phyloP scores from a whole-genome alignment of 2,113 vertebrate species.

The Mesoclemmys tuberculata region DNA sequence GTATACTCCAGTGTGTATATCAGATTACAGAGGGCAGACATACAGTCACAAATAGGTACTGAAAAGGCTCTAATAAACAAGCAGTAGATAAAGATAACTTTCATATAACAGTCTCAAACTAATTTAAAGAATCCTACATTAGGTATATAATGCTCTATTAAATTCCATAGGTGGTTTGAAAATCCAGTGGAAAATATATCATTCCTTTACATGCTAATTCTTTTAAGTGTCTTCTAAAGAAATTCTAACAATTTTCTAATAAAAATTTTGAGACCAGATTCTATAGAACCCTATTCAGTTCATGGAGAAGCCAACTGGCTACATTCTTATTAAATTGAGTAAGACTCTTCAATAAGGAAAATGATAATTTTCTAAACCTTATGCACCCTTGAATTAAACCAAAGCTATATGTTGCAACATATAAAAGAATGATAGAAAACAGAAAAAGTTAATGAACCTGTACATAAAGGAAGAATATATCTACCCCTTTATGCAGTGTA shows the following conservation, averaged over 20 bases:
- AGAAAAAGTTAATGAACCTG: not conserved
- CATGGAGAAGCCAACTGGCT: not conserved
- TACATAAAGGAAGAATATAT: not conserved
- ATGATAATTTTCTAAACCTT: not conserved
- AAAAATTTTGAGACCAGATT: constrained; percentile 4
- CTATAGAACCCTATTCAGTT: not conserved
- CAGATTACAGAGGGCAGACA: not conserved
- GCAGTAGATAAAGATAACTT: not conserved
- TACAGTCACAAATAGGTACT: not conserved
- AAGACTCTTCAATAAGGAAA: not conserved
- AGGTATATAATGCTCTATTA: not conserved
- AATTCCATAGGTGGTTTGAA: not conserved
- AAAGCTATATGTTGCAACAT: not conserved
- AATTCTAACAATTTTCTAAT: not conserved
- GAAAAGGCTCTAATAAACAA: not conserved
- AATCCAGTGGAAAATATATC: constrained; percentile 1
- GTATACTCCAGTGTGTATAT: not conserved
- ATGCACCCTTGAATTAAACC: not conserved
- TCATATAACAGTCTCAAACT: not conserved
- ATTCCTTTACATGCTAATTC: constrained; percentile 6
- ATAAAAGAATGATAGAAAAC: not conserved
- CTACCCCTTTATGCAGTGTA: not conserved
- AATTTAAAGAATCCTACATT: not conserved
- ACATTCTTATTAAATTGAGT: not conserved
- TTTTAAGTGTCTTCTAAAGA: not conserved